Percentiles rank a stretch among this genome's conserved stretches.
phyloP scores from a whole-genome alignment of 2,113 vertebrate species.

The Nyctereutes procyonoides region DNA sequence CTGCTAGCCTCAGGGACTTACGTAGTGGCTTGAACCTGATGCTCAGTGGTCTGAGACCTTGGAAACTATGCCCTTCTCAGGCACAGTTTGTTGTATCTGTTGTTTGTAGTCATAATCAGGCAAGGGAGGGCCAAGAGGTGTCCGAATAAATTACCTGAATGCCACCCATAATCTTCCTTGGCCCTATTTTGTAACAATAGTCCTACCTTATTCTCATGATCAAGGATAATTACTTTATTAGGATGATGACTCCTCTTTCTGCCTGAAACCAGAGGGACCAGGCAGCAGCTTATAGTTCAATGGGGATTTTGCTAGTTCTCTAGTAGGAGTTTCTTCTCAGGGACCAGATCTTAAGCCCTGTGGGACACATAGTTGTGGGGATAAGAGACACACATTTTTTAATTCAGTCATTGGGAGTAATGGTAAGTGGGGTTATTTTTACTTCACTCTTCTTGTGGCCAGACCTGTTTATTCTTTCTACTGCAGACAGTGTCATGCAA shows the following conservation, averaged over 20 bases:
- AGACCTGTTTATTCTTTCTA: background rate
- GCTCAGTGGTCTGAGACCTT: background rate
- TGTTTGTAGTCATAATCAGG: background rate
- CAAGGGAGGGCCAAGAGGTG: background rate
- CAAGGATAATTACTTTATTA: background rate
- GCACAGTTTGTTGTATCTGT: background rate
- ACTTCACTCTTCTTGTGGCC: background rate
- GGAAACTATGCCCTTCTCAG: background rate
- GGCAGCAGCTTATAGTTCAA: background rate
- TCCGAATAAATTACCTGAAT: background rate
- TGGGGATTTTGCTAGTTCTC: background rate
- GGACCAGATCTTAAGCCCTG: background rate
- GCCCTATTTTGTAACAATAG: background rate
- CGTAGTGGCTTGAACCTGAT: background rate
- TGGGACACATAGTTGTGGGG: background rate
- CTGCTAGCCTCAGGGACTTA: background rate
- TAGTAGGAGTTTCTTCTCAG: background rate
- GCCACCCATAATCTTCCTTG: background rate
- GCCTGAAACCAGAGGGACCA: background rate
- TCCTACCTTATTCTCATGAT: background rate
- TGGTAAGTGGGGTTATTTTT: background rate
- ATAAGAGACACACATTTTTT: background rate
- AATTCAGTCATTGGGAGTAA: background rate
- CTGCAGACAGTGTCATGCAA: too few relatives aligned
- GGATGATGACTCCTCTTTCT: background rate